A percentile compares a stretch with the other conserved stretches of the same genome.
Evolutionary conservation across 1,140 invertebrate genomes (phyloP).

Genomic region (Varroa destructor): DNA sequence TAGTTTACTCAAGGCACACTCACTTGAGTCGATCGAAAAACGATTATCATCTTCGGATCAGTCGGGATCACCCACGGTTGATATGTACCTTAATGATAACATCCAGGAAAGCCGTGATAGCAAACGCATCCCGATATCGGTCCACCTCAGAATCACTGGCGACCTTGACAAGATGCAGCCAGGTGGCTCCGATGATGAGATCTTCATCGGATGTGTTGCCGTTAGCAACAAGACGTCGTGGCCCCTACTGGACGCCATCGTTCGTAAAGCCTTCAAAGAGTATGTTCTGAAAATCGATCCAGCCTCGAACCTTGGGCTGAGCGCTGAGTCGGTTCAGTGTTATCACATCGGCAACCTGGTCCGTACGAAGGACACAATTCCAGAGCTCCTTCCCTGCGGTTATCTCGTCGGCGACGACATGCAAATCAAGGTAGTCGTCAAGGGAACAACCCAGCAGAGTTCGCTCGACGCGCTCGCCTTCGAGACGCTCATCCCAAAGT

Average conservation of each 20-base stretch:
- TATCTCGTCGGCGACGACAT: constrained; percentile 71
- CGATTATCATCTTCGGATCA: constrained; percentile 48
- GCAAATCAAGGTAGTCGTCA: constrained; percentile 47
- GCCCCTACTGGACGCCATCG: constrained; percentile 79
- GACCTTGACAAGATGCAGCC: constrained; percentile 32
- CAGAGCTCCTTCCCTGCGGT: constrained; percentile 78
- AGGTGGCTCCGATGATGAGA: constrained; percentile 40
- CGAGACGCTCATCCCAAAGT: constrained; percentile 88
- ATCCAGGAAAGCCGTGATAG: constrained; percentile 58
- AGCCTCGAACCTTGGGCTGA: constrained; percentile 73
- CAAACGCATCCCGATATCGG: constrained; percentile 65
- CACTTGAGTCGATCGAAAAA: constrained; percentile 38
- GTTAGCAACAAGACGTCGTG: constrained; percentile 85
- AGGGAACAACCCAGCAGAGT: constrained; percentile 58
- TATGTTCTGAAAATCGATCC: constrained; percentile 84
- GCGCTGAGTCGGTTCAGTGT: constrained; percentile 69
- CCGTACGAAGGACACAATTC: constrained; percentile 37
- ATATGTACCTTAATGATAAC: constrained; percentile 38
- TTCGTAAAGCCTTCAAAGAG: constrained; percentile 80
- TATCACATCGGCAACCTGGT: constrained; percentile 81
- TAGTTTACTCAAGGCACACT: constrained; percentile 6
- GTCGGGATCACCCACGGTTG: constrained; percentile 35
- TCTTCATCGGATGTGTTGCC: constrained; percentile 68
- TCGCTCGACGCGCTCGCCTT: constrained; percentile 84
- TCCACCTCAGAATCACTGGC: constrained; percentile 52